phyloP scores from a whole-genome alignment of 2,888 invertebrate genomes.

The Rhimphoctona megacephalus region DNA sequence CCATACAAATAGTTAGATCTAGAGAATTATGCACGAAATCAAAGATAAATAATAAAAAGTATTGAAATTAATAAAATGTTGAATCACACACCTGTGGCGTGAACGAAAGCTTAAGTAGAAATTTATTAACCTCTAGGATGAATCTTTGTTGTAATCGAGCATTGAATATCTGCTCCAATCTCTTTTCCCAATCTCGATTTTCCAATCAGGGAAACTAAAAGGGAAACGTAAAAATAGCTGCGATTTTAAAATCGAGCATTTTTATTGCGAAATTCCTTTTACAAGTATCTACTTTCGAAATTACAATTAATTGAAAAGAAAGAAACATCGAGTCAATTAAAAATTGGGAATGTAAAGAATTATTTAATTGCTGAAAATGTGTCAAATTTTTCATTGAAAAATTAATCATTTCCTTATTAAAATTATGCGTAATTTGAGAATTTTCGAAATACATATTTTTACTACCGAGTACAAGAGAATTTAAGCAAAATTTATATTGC shows the following conservation, averaged over 20 bases:
- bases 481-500: too few relatives aligned
- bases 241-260: background rate
- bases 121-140: slow-evolving; percentile 46
- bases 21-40: slow-evolving; percentile 66
- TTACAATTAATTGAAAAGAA: background rate
- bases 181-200: slow-evolving; percentile 61
- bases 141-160: slow-evolving; percentile 54
- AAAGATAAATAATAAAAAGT: slow-evolving; percentile 12
- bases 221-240: background rate
- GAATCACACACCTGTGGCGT: slow-evolving; percentile 39
- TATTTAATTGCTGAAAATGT: background rate
- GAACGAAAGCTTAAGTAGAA: slow-evolving; percentile 64
- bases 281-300: background rate
- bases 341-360: background rate
- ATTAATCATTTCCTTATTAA: background rate
- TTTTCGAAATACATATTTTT: background rate
- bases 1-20: slow-evolving; percentile 64
- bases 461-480: background rate
- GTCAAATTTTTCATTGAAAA: background rate
- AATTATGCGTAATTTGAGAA: background rate
- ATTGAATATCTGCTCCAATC: slow-evolving; percentile 54
- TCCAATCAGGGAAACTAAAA: background rate
- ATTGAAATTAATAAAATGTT: slow-evolving; percentile 14
- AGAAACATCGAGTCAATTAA: background rate
- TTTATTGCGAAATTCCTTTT: background rate